A percentile compares a stretch with the other conserved stretches of the same genome.
These are phyloP conservation scores for Callimorpha dominula DNA, from an alignment of 2,888 invertebrate genomes.

Conservation along the genomic window DNA sequence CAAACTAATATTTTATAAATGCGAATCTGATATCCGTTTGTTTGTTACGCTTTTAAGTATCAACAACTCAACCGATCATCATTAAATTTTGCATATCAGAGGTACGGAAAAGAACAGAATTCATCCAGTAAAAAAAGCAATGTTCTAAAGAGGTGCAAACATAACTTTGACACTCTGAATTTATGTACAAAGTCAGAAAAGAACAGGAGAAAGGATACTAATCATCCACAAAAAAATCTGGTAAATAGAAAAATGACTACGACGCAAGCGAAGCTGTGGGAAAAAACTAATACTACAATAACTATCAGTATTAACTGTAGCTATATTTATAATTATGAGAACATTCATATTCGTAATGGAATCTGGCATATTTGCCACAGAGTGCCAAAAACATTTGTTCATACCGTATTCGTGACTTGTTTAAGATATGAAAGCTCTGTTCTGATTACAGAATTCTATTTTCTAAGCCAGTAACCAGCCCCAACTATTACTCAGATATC, in stretches of 20 bases:
- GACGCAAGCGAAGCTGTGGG: no score
- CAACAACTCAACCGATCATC: background rate
- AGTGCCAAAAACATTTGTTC: background rate
- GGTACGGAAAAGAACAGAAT: background rate
- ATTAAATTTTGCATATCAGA: background rate
- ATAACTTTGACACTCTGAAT: background rate
- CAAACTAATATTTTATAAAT: background rate
- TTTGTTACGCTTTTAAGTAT: background rate
- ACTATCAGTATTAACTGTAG: background rate
- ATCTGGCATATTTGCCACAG: background rate
- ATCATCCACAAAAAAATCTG: no score
- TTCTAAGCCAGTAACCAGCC: background rate
- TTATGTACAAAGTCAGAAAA: no score
- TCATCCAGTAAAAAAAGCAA: background rate
- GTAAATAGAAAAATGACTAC: no score
- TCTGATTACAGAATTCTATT: background rate
- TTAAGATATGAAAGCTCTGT: background rate
- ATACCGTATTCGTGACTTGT: background rate
- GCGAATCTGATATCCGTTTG: background rate
- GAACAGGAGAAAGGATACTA: no score
- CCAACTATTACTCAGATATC: background rate
- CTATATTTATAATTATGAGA: background rate
- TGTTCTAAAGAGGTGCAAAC: no score
- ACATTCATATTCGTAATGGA: background rate
- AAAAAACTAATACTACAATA: no score